Conservation (phyloP, 2,113 vertebrate genomes). For the Poicephalus meyeri region DNA sequence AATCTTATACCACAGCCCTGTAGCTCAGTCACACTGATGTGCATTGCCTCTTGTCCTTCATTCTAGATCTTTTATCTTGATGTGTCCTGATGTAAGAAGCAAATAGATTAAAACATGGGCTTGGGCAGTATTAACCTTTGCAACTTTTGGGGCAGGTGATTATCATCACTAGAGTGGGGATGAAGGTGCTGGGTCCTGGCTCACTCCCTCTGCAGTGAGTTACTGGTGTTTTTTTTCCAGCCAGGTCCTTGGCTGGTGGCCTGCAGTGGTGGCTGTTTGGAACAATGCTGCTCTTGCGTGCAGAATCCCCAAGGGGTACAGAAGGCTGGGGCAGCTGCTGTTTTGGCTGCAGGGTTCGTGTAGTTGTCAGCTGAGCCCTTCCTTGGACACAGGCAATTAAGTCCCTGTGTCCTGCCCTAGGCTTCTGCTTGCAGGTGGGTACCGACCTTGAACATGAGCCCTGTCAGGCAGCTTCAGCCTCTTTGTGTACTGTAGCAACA, state of each 20-base stretch:
- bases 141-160: background rate
- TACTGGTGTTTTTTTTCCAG: no score
- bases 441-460: accelerated
- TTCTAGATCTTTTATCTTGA: background rate
- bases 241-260: accelerated
- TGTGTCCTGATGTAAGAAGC: accelerated
- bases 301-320: accelerated
- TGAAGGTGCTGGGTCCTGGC: accelerated
- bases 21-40: background rate
- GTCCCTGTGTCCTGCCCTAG: background rate
- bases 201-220: accelerated
- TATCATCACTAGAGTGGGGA: accelerated
- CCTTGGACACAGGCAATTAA: accelerated
- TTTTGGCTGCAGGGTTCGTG: background rate
- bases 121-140: background rate
- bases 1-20: background rate
- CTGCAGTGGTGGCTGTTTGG: background rate
- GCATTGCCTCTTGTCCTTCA: background rate
- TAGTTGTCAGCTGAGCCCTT: background rate
- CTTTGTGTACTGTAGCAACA: accelerated
- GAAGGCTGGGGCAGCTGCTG: background rate
- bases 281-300: accelerated
- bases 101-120: accelerated
- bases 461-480: accelerated
- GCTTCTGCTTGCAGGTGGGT: background rate